Evolutionary conservation across 2,888 invertebrate species (phyloP).

Genomic region (Dichetophora obliterata): DNA sequence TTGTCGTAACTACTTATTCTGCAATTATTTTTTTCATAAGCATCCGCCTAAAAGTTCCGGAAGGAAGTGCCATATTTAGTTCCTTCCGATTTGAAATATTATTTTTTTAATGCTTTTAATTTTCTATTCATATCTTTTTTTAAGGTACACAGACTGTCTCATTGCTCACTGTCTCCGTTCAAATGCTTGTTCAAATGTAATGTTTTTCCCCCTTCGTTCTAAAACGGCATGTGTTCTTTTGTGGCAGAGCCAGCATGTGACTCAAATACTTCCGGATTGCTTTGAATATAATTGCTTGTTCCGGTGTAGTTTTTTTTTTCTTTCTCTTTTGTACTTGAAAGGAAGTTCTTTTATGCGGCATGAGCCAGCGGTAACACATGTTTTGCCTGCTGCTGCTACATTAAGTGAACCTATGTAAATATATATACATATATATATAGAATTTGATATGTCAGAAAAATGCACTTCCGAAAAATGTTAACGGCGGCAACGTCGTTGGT

Average conservation of each 20-base stretch:
- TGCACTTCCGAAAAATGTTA: conserved; percentile 9
- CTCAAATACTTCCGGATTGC: conserved; percentile 51
- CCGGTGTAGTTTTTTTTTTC: conserved; percentile 54
- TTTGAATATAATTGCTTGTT: conserved; percentile 63
- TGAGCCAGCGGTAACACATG: background rate
- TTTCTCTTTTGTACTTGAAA: background rate
- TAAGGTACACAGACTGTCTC: background rate
- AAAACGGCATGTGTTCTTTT: conserved; percentile 16
- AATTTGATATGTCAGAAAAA: conserved; percentile 18
- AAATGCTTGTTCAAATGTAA: background rate
- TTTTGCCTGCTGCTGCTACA: background rate
- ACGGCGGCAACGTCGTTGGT: background rate
- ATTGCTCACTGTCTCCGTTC: background rate
- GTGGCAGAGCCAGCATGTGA: conserved; percentile 32
- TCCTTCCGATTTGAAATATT: conserved; percentile 11
- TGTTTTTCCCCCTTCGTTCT: background rate
- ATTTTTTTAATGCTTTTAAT: conserved; percentile 2
- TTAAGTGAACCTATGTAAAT: background rate
- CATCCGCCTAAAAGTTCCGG: background rate
- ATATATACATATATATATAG: conserved; percentile 6
- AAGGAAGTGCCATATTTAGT: conserved; percentile 29
- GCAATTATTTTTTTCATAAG: background rate
- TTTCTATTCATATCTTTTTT: background rate
- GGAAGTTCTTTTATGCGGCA: background rate
- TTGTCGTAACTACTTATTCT: background rate